Evolutionary conservation across 1,140 invertebrate genomes (phyloP), one percentile per base, ranked within the genome.

Genomic region (Psix sp.): DNA sequence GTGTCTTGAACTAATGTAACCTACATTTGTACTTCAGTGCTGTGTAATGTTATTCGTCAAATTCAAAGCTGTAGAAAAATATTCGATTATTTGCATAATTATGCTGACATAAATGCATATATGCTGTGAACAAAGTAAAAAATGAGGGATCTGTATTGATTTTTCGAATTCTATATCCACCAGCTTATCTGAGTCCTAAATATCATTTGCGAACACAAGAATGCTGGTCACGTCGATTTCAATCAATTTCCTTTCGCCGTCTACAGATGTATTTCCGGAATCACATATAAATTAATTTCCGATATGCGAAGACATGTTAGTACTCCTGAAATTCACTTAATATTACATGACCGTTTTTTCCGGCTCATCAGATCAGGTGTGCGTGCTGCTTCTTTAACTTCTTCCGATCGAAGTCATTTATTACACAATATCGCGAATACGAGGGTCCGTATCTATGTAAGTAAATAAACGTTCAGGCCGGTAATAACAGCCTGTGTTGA

Each of bases 241-340:
- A 16, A 4, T 20, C 7, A 3, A 20, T 24, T 56, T 42, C 11
- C 29, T 59, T 11, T 21, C 46, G 16, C 40, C 42, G n/a, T 20
- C 9, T 3, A 16, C 7, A 62, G 59, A 62, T 62, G 18, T 17
- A 49, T 62, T 39, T 63, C 39, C 31, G 48, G 46, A 54, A 65
- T 7, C 11, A 33, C 26, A 17, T 9, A 65, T 31, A 46, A 54
- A 52, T 46, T 54, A 48, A 65, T 48, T 67, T 38, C 40, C 43
- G 15, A 7, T 31, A 24, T 26, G 16, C 40, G 17, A 40, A 40
- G 57, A 63, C 57, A 49, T 38, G 68, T 65, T 52, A 20, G 45
- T 65, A 2, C n/a, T n/a, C 21, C 45, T 57, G 60, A 54, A 72
- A 65, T 51, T 72, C 52, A 63, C 38, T 72, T 65, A 65, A 63